Percentiles rank a stretch among this genome's conserved stretches.
Evolutionary conservation across 2,888 invertebrate genomes (phyloP).

Genomic region (Cremastinae sp.): DNA sequence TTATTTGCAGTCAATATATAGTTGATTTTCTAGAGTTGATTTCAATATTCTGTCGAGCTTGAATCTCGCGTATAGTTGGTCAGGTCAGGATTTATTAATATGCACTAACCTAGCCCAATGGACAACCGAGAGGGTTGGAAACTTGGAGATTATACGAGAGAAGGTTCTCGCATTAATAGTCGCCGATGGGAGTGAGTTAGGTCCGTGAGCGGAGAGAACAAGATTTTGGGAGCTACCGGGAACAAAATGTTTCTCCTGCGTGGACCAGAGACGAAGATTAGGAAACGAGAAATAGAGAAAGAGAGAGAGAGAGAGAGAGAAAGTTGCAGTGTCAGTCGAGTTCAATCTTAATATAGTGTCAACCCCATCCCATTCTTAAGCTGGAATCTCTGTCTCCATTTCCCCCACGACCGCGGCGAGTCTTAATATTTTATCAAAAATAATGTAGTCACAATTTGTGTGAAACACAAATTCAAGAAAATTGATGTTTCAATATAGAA

Average conservation of each 20-base stretch:
- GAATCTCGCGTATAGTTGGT: constrained; percentile 35
- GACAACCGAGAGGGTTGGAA: constrained; percentile 43
- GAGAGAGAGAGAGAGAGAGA: constrained; percentile 17
- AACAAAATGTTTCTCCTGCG: constrained; percentile 13
- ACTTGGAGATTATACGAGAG: constrained; percentile 28
- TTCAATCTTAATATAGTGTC: constrained; percentile 80
- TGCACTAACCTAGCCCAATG: constrained; percentile 59
- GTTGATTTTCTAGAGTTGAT: too few species aligned
- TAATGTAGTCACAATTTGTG: too few species aligned
- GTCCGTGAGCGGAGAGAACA: constrained; percentile 9
- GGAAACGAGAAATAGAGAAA: constrained; percentile 1
- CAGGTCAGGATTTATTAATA: constrained; percentile 62
- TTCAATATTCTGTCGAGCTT: too few species aligned
- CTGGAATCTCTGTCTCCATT: neutral
- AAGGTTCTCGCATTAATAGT: constrained; percentile 1
- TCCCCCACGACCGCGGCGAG: neutral
- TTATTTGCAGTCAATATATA: too few species aligned
- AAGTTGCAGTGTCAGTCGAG: constrained; percentile 76
- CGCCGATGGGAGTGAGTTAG: constrained; percentile 42
- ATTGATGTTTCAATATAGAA: too few species aligned
- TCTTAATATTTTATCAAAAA: neutral
- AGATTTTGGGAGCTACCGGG: constrained; percentile 15
- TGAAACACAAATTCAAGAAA: too few species aligned
- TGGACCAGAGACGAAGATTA: constrained; percentile 9
- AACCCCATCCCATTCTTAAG: constrained; percentile 67